Percentiles rank a stretch among this genome's conserved stretches.
These are phyloP conservation scores for Coreius guichenoti DNA, from an alignment of 2,797 vertebrate species.

Conservation along the genomic window DNA sequence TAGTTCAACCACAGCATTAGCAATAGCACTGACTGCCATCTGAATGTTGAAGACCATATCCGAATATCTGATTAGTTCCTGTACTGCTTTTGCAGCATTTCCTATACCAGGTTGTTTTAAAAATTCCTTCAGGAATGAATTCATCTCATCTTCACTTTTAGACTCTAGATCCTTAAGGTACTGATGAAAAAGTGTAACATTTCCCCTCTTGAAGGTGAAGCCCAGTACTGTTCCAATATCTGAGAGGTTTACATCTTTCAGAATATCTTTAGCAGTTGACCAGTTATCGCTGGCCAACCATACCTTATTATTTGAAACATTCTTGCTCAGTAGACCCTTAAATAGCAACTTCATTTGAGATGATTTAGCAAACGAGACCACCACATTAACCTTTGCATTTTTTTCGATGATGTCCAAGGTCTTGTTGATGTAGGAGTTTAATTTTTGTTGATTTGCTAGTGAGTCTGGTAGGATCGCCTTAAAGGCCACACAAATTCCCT, in stretches of 20 bases:
- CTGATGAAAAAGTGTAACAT: constrained; percentile 74
- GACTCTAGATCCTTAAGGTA: constrained; percentile 77
- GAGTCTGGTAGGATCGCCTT: constrained; percentile 83
- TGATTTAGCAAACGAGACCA: constrained; percentile 85
- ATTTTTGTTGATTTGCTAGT: constrained; percentile 68
- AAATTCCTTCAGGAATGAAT: constrained; percentile 73
- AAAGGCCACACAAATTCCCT: constrained; percentile 87
- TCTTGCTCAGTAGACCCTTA: constrained; percentile 66
- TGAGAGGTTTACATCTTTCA: constrained; percentile 72
- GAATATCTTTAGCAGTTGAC: constrained; percentile 77
- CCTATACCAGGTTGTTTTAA: neutral
- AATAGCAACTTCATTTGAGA: constrained; percentile 80
- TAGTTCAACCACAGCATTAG: constrained; percentile 78
- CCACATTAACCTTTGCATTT: constrained; percentile 83
- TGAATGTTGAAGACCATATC: constrained; percentile 79
- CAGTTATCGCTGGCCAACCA: constrained; percentile 91
- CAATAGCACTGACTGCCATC: constrained; percentile 83
- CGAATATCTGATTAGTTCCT: constrained; percentile 62
- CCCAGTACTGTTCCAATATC: constrained; percentile 84
- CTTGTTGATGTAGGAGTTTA: constrained; percentile 68
- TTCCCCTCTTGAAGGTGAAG: constrained; percentile 85
- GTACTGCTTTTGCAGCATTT: constrained; percentile 16
- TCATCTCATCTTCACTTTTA: constrained; percentile 45
- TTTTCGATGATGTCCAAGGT: constrained; percentile 76
- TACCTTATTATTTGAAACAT: constrained; percentile 76